Percentiles rank a stretch among this genome's conserved stretches.
phyloP scores from a whole-genome alignment of 2,888 invertebrate species.

The Mythimna vitellina region DNA sequence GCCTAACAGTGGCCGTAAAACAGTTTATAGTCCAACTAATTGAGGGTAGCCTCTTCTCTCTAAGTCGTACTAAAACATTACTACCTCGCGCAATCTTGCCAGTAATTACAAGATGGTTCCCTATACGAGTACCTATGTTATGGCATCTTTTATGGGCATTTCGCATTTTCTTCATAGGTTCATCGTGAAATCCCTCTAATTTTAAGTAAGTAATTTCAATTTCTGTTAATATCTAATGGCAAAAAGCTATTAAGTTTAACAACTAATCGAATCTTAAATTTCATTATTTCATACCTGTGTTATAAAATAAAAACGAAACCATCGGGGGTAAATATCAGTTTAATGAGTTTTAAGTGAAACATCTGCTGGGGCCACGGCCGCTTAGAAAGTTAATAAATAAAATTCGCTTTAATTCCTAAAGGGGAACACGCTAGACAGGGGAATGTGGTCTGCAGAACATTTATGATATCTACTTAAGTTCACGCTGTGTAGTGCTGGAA shows the following conservation, averaged over 20 bases:
- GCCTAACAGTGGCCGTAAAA: slow-evolving; percentile 70
- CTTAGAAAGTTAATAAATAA: slow-evolving; percentile 24
- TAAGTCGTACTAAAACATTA: slow-evolving; percentile 58
- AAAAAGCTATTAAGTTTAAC: slow-evolving; percentile 24
- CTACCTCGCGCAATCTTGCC: slow-evolving; percentile 52
- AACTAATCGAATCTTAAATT: slow-evolving; percentile 8
- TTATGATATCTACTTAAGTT: slow-evolving; percentile 71
- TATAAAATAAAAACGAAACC: neutral
- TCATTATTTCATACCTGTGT: neutral
- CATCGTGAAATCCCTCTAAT: slow-evolving; percentile 1
- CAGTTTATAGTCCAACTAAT: slow-evolving; percentile 70
- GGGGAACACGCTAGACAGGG: slow-evolving; percentile 31
- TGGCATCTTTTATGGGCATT: slow-evolving; percentile 37
- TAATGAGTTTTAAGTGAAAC: slow-evolving; percentile 4
- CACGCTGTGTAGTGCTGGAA: slow-evolving; percentile 73
- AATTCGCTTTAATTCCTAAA: slow-evolving; percentile 34
- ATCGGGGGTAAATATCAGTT: neutral
- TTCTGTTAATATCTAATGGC: slow-evolving; percentile 19
- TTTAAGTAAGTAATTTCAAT: slow-evolving; percentile 30
- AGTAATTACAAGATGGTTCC: slow-evolving; percentile 48
- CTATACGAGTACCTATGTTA: slow-evolving; percentile 21
- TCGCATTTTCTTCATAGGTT: slow-evolving; percentile 11
- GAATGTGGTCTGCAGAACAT: slow-evolving; percentile 57
- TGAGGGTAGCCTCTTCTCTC: slow-evolving; percentile 43
- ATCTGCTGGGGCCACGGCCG: neutral